phyloP scores from a whole-genome alignment of 2,113 vertebrate species.

The Turnix velox region DNA sequence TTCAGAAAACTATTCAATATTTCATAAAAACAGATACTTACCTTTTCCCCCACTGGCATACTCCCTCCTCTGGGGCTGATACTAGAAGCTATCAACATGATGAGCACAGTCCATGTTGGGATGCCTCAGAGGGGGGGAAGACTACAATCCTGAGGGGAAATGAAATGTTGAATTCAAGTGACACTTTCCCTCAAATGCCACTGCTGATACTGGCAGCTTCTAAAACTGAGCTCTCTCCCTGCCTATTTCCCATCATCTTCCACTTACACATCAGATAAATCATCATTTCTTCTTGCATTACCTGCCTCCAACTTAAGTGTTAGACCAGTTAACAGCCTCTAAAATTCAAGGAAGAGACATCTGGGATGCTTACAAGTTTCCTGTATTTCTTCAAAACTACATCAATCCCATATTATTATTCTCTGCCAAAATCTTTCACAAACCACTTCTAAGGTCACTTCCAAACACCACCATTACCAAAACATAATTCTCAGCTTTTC shows the following conservation, averaged over 20 bases:
- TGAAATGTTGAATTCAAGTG: slow-evolving; percentile 36
- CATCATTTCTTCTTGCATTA: background rate
- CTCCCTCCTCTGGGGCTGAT: slow-evolving; percentile 57
- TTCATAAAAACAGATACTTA: slow-evolving; percentile 67
- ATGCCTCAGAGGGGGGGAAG: slow-evolving; percentile 54
- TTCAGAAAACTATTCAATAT: slow-evolving; percentile 62
- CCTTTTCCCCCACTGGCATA: slow-evolving; percentile 35
- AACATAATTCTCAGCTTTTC: background rate
- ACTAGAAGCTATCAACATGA: slow-evolving; percentile 42
- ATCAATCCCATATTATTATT: background rate
- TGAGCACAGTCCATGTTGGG: slow-evolving; percentile 1
- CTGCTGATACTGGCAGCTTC: background rate
- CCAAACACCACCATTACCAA: background rate
- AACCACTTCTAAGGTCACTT: background rate
- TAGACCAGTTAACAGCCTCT: background rate
- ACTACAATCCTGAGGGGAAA: slow-evolving; percentile 48
- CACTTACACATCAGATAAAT: background rate
- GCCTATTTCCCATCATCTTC: background rate
- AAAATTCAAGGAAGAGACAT: background rate
- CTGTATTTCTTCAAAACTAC: background rate
- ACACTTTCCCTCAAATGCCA: background rate
- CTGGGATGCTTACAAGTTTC: background rate
- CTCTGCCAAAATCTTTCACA: background rate
- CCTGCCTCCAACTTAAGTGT: background rate
- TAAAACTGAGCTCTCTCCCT: background rate